Evolutionary conservation across 1,140 invertebrate species (phyloP), one percentile per base, ranked within the genome.

Genomic region (Zaprionus inermis): DNA sequence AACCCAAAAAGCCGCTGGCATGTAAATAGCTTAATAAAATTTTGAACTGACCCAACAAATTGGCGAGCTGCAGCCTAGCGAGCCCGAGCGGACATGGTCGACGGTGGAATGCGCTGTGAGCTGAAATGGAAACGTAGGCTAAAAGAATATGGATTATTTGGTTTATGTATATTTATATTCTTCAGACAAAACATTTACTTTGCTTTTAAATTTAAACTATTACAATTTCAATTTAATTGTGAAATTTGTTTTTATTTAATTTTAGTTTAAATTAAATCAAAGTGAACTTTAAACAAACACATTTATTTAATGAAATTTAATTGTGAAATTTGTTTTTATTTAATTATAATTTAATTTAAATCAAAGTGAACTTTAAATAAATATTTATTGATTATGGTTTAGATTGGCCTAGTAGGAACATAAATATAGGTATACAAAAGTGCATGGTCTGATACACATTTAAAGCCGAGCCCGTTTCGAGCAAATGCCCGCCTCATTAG

Each of bases 21-120:
- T 79, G 76, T 85, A 77, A 86, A 86, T 79, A 88, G 83, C 82
- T 86, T 86, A 86, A 86, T 83, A 83, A 64, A 71, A 77, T 74
- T 77, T 83, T 79, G 59, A 63, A 57, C 57, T 67, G 60, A 68
- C 66, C 75, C 75, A 64, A 82, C 80, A 81, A 72, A 77, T 49
- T 67, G 14, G 22, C 55, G 9, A 51, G 64, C 24, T 56, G 69
- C 55, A 44, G 20, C 30, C 0, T 5, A n/a, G 2, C 22, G 36
- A 6, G 7, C 9, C 12, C 5, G 14, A 20, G 5, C 9, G 10
- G 20, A 5, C 7, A 9, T 49, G 12, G 0, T 14, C 12, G 49
- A 60, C 28, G 20, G 3, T 2, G 0, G 34, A 9, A 51, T 69
- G 18, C 65, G 24, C 57, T 72, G 30, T 28, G 16, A 6, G 0